Base-by-base conservation (phyloP, 2,888 invertebrate genomes). In the Seira musarum region DNA sequence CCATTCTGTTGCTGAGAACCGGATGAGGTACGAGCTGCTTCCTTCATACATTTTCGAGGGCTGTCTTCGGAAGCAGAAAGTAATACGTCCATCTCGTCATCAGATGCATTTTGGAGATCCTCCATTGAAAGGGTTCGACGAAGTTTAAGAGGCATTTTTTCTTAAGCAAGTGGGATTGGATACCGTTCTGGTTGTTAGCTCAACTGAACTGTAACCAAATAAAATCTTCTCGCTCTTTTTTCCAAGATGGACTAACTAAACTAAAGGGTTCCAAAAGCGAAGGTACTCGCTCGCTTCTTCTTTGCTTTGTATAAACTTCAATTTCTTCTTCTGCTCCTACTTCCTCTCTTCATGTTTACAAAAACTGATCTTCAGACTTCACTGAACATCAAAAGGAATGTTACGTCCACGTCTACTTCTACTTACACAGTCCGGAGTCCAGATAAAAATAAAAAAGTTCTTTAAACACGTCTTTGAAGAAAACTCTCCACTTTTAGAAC, bases 81-180 rank as follows among this genome's bases (percentile, higher is more conserved):
- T 53, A 86, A 75, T 71, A 82, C 83, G 75, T 86, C 85, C 84
- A 86, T 86, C 73, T 86, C 85, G 49, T 85, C 85, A 60, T 86
- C 85, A 21, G 81, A 80, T 30, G 84, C 85, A 77, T 83, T 82
- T 49, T 76, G 73, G 35, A 86, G 78, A 68, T 85, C 85, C 76
- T 83, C 85, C 79, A 84, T 83, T 19, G 83, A 83, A 30, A 85
- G 73, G n/a, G 84, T 85, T 70, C 85, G 64, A 19, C 85, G 79
- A 63, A 84, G 81, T 72, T 85, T 84, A 35, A 82, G 77, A 35
- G 85, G 78, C 85, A 85, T 85, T 3, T 21, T 75, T 21, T 8
- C 13, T 13, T 35, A 60, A 60, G 21, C 21, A n/a, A n/a, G n/a
- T n/a, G n/a, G n/a, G n/a, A n/a, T n/a, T 60, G 60, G 21, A 8